A percentile compares a stretch with the other conserved stretches of the same genome.
phyloP scores from a whole-genome alignment of 2,888 invertebrate genomes.

The Epinotia bilunana region DNA sequence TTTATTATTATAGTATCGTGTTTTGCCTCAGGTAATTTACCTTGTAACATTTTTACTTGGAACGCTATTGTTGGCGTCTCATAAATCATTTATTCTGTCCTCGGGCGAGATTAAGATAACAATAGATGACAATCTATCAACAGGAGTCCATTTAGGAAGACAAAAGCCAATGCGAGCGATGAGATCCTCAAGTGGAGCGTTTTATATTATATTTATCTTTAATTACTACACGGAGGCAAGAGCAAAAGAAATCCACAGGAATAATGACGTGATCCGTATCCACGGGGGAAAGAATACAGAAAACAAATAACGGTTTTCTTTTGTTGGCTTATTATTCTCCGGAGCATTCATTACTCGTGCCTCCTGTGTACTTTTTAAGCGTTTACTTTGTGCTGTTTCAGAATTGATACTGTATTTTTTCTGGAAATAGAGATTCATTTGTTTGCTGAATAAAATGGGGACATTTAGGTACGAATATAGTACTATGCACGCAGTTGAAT shows the following conservation, averaged over 20 bases:
- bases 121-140: conserved; percentile 80
- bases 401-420: conserved; percentile 46
- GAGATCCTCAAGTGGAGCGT: conserved; percentile 73
- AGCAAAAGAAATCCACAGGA: conserved; percentile 52
- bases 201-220: conserved; percentile 84
- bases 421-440: conserved; percentile 5
- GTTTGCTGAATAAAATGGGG: background rate
- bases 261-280: conserved; percentile 78
- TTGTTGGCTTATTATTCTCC: conserved; percentile 82
- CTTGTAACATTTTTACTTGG: conserved; percentile 49
- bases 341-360: conserved; percentile 78
- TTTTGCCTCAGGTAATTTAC: conserved; percentile 45
- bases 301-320: conserved; percentile 83
- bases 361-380: conserved; percentile 56
- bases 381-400: conserved; percentile 51
- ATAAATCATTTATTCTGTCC: conserved; percentile 80
- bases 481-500: too few species aligned
- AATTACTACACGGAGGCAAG: conserved; percentile 75
- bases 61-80: conserved; percentile 54
- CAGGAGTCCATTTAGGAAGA: conserved; percentile 75
- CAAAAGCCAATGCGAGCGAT: conserved; percentile 70
- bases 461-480: background rate
- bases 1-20: conserved; percentile 36
- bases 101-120: conserved; percentile 78
- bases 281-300: conserved; percentile 69